Percentiles rank a stretch among this genome's conserved stretches.
Evolutionary conservation across 2,113 vertebrate genomes (phyloP).

Genomic region (Rhizomys pruinosus): DNA sequence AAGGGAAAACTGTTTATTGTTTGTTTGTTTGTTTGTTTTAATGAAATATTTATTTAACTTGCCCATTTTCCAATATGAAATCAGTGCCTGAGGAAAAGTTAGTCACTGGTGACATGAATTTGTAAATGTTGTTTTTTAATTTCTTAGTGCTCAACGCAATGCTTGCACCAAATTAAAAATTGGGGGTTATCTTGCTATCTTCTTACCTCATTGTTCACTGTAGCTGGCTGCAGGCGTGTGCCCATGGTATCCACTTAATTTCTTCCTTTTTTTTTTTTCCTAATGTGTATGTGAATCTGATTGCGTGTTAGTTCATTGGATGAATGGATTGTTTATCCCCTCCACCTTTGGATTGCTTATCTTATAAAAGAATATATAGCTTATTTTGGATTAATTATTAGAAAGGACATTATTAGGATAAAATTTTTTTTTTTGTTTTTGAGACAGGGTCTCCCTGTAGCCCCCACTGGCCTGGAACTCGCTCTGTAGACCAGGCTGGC

Average conservation of each 20-base stretch:
- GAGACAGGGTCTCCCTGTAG: too few relatives aligned
- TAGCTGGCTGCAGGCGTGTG: not conserved
- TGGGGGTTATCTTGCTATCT: too few relatives aligned
- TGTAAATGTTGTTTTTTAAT: not conserved
- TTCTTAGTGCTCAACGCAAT: not conserved
- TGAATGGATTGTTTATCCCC: too few relatives aligned
- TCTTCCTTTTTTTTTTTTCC: not conserved
- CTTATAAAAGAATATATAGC: not conserved
- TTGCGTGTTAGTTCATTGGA: not conserved
- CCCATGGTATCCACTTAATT: not conserved
- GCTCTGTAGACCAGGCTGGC: too few relatives aligned
- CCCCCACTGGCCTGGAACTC: too few relatives aligned
- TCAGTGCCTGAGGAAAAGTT: not conserved
- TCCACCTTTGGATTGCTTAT: too few relatives aligned
- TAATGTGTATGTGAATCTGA: not conserved
- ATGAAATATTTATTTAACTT: conserved; percentile 65
- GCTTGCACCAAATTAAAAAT: not conserved
- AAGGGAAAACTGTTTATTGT: not conserved
- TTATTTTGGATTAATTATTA: conserved; percentile 12
- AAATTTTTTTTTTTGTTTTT: too few relatives aligned
- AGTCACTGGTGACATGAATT: not conserved
- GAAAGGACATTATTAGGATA: not conserved
- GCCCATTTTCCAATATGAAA: conserved; percentile 55
- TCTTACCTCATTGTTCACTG: too few relatives aligned
- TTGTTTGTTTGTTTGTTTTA: too few relatives aligned